Base-by-base conservation (phyloP, 2,113 vertebrate species). In the Circaetus cinerascens region DNA sequence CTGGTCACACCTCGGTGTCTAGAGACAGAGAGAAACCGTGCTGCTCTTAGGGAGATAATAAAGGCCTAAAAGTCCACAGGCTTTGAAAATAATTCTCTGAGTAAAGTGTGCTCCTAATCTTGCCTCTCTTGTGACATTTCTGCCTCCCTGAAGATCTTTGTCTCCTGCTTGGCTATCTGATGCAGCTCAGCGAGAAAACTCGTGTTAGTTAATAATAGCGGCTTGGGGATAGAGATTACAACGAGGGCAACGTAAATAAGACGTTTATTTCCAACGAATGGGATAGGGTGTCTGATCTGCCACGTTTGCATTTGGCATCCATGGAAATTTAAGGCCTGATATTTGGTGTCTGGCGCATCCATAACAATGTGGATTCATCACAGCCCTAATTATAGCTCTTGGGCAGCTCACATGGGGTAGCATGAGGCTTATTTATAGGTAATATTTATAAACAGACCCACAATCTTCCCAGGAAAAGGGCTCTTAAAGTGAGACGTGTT, bases 291-390 rank as follows among this genome's bases (percentile, higher is more conserved):
- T 95, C 97, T 94, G 73, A 83, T 85, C 79, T 87, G 57, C 83
- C 80, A 50, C 7, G 2, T 72, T 95, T 25, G 10, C 62, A 36
- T 95, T 89, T 79, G 93, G 83, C 69, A 78, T 73, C 86, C 2
- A 13, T 1, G 6, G 86, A 97, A 97, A 97, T 85, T 91, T 95
- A 96, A 95, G 74, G 50, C 93, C 53, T 80, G 94, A 82, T 95
- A 95, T 91, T 95, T 53, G 57, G 48, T 90, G 93, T 96, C 94
- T 15, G 13, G 48, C 5, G 0, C 0, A 5, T 91, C 89, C 77
- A 53, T 93, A 94, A 97, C 89, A 88, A 93, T 93, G 94, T 93
- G 81, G 48, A 60, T 81, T 93, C 84, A 85, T 97, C 95, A 96
- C 5, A 15, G 34, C 71, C 74, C 91, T 96, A 88, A 95, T 95